A percentile compares a stretch with the other conserved stretches of the same genome.
Evolutionary conservation across 2,797 vertebrate genomes (phyloP).

Genomic region (Acipenser transmontanus): DNA sequence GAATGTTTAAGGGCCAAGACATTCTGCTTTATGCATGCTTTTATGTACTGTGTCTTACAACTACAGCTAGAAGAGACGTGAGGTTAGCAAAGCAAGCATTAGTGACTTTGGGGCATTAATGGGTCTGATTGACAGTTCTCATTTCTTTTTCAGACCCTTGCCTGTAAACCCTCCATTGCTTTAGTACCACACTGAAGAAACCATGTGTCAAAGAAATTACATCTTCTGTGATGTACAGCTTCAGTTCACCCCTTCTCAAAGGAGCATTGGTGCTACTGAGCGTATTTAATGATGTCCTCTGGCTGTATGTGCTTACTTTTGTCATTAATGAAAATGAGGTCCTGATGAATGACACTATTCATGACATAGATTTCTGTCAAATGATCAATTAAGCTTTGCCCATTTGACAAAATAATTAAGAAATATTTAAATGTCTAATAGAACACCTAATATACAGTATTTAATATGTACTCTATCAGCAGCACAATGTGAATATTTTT

Average conservation of each 20-base stretch:
- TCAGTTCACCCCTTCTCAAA: background rate
- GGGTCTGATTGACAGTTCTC: too few species aligned
- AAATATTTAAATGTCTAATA: background rate
- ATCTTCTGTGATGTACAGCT: background rate
- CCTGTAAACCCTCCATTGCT: background rate
- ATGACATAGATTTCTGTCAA: slow-evolving; percentile 38
- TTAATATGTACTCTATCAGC: background rate
- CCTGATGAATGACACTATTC: slow-evolving; percentile 38
- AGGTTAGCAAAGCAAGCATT: too few species aligned
- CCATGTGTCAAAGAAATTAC: background rate
- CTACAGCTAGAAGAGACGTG: too few species aligned
- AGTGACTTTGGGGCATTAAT: too few species aligned
- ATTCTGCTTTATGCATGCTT: too few species aligned
- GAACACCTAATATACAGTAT: background rate
- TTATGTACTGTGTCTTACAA: too few species aligned
- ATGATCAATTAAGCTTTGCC: slow-evolving; percentile 33
- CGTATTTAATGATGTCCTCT: slow-evolving; percentile 23
- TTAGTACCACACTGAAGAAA: background rate
- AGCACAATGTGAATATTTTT: too few species aligned
- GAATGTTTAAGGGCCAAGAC: too few species aligned
- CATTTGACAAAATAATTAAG: background rate
- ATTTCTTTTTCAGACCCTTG: too few species aligned
- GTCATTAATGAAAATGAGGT: slow-evolving; percentile 40
- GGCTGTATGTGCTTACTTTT: slow-evolving; percentile 30
- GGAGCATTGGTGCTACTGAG: background rate